Base-by-base conservation (phyloP, 2,797 vertebrate species). In the Adrianichthys oophorus region DNA sequence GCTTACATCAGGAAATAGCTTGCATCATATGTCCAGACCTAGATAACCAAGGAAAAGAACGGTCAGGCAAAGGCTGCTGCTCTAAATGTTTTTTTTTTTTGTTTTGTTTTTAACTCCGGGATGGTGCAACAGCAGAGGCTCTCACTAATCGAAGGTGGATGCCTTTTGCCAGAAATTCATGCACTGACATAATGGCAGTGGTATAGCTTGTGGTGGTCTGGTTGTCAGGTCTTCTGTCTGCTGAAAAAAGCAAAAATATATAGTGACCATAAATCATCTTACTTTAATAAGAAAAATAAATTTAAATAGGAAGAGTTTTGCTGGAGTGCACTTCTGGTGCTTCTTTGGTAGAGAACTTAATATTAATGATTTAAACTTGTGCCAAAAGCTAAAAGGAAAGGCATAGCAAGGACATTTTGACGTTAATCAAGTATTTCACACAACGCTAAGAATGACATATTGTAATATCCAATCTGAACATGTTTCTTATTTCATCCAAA, bases 1-100 rank as follows among this genome's bases (percentile, higher is more conserved):
- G 70, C 84, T 87, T 82, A 86, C 81, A 88, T 91, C 84, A 82
- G 84, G 84, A 88, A 89, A 89, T 90, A 85, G 85, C 80, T 84
- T 80, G 79, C 87, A 80, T 87, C 83, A 79, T 73, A 79, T 58
- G 65, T 83, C 73, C 72, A 85, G 74, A 70, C 72, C 63, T 23
- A 47, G 68, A 86, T 87, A 86, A 88, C 60, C 74, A 75, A 77
- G 76, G 70, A 72, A 80, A 68, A 80, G 10, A 79, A 78, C 67
- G 73, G 74, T 59, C 17, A 23, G 56, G 40, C 68, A 72, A 32
- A 41, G 55, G 70, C 61, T 45, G 80, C 56, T 44, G 46, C 62
- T 67, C 53, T 23, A 62, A 47, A 56, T 68, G 71, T 62, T 85
- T 85, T 74, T 75, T 19, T 19, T 19, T 19, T 19, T n/a, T n/a